Evolutionary conservation across 2,888 invertebrate genomes (phyloP).

Genomic region (Steinernema carpocapsae): DNA sequence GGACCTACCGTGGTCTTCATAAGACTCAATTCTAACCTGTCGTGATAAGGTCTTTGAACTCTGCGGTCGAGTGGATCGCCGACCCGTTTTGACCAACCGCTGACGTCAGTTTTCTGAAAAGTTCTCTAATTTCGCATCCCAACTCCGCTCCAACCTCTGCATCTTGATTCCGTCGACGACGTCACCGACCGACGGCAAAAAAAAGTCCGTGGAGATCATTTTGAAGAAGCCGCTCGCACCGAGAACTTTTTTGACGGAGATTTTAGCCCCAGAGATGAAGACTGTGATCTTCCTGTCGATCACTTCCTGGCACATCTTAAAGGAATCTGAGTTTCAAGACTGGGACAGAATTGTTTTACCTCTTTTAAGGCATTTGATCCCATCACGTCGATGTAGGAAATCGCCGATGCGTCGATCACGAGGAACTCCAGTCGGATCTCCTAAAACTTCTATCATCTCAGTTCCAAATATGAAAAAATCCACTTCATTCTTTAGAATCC

Average conservation of each 20-base stretch:
- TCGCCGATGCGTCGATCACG: conserved; percentile 67
- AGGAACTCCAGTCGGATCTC: conserved; percentile 44
- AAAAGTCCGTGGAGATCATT: conserved; percentile 13
- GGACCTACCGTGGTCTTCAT: conserved; percentile 4
- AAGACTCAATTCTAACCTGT: background rate
- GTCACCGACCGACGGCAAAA: conserved; percentile 32
- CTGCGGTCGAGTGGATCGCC: background rate
- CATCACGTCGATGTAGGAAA: conserved; percentile 68
- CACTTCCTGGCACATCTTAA: conserved; percentile 11
- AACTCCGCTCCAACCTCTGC: background rate
- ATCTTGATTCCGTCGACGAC: conserved; percentile 23
- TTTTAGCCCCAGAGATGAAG: conserved; percentile 15
- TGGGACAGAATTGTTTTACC: conserved; percentile 37
- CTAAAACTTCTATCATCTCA: background rate
- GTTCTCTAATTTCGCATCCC: background rate
- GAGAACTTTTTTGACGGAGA: conserved; percentile 7
- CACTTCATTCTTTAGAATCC: conserved; percentile 32
- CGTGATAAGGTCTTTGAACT: conserved; percentile 1
- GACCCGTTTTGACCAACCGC: background rate
- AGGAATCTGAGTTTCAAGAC: background rate
- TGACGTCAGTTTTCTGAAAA: background rate
- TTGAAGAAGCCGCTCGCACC: conserved; percentile 28
- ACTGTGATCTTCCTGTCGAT: background rate
- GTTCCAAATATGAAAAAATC: background rate
- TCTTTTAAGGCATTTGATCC: conserved; percentile 67